Evolutionary conservation across 2,888 invertebrate species (phyloP), one percentile per base, ranked within the genome.

Genomic region (Ischnura elegans): DNA sequence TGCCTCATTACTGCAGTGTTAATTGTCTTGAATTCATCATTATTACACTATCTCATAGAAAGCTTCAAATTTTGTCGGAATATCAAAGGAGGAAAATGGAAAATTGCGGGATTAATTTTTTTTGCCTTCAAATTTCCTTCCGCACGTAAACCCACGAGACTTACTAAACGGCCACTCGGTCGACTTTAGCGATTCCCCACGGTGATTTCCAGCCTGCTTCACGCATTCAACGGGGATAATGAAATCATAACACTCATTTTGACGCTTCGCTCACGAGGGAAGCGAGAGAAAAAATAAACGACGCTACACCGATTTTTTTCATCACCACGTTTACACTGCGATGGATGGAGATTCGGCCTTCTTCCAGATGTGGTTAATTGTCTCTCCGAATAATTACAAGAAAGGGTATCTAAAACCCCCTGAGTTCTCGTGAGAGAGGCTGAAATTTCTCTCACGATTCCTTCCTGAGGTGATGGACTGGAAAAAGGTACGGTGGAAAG

Each of bases 171-270:
- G 13, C 8, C 16, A 51, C 6, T 51, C n/a, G 25, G n/a, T n/a
- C 61, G 61, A 4, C 16, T 19, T 19, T 0, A 51, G 19, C 51
- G 51, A 51, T 51, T 51, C 51, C 51, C 51, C 51, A 51, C 51
- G 51, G 51, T 10, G 51, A 51, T 51, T 51, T 51, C 51, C n/a
- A n/a, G n/a, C 61, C 21, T 51, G n/a, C 61, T 61, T 61, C 0
- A 13, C 76, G 36, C 29, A 13, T 29, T 36, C 76, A 36, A 16
- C 3, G 36, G 61, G 4, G 13, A 25, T 76, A 76, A 36, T 76
- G 76, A 76, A 76, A 76, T 76, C 76, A 76, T 76, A 76, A 76
- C 76, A 76, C 76, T 36, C 36, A 36, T 13, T 36, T 76, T 76
- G 36, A 61, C 61, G 36, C 36, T 29, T 13, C 36, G 29, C 2